Evolutionary conservation across 2,113 vertebrate genomes (phyloP).

Genomic region (Antidorcas marsupialis): DNA sequence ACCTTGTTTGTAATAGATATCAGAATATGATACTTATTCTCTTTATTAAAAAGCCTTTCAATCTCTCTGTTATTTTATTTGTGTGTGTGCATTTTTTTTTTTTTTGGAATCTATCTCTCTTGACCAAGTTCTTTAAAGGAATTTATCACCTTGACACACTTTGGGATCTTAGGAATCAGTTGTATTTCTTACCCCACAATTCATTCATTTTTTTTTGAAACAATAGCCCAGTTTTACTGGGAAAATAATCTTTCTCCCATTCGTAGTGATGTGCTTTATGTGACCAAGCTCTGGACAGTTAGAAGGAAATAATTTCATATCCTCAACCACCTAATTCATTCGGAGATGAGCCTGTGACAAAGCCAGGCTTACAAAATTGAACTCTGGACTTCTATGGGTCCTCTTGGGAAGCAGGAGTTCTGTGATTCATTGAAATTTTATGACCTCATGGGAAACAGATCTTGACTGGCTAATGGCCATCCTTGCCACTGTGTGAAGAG

Average conservation of each 20-base stretch:
- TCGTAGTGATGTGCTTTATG: fast-evolving
- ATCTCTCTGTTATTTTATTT: not conserved
- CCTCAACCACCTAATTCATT: not conserved
- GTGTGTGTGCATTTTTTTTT: not conserved
- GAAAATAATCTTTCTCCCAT: not conserved
- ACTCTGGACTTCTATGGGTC: too few relatives aligned
- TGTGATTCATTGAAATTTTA: not conserved
- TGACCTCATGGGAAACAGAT: not conserved
- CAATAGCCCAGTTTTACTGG: not conserved
- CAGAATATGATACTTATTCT: not conserved
- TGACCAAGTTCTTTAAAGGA: not conserved
- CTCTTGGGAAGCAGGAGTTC: not conserved
- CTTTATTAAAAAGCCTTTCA: not conserved
- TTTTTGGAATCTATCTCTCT: not conserved
- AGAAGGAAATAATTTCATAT: not conserved
- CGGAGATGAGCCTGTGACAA: not conserved
- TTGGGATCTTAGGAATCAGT: not conserved
- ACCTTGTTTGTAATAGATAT: not conserved
- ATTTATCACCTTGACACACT: not conserved
- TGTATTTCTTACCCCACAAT: not conserved
- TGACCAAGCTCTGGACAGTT: not conserved
- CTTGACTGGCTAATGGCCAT: not conserved
- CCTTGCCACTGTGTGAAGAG: not conserved
- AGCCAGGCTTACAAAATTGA: not conserved
- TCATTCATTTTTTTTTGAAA: not conserved